Conservation (phyloP, 2,797 vertebrate genomes). For the Neosilurus mollespiculum region DNA sequence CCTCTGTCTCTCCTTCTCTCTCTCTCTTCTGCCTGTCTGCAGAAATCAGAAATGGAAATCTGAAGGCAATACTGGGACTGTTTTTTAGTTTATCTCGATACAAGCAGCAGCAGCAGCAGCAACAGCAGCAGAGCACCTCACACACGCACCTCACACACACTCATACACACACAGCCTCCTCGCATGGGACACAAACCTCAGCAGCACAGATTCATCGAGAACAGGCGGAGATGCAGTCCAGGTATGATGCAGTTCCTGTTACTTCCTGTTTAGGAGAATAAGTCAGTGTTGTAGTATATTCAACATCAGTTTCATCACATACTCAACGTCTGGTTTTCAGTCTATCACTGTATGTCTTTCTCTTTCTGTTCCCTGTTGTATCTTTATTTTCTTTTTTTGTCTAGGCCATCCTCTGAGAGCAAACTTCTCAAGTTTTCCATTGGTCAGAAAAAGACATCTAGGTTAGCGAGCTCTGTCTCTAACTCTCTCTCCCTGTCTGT, state of each 20-base stretch:
- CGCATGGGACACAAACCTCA: slow-evolving; percentile 63
- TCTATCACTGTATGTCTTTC: slow-evolving; percentile 44
- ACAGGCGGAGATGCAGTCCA: slow-evolving; percentile 97
- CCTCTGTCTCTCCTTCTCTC: slow-evolving; percentile 30
- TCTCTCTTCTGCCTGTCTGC: slow-evolving; percentile 47
- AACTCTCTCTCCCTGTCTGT: slow-evolving; percentile 35
- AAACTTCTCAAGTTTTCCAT: slow-evolving; percentile 98
- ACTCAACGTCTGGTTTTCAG: slow-evolving; percentile 19
- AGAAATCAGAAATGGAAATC: slow-evolving; percentile 98
- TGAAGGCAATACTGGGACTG: slow-evolving; percentile 96
- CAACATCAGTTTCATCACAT: background rate
- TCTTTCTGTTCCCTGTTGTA: slow-evolving; percentile 60
- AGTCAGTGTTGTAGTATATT: background rate
- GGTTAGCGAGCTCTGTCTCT: slow-evolving; percentile 80
- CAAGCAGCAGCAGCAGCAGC: slow-evolving; percentile 95
- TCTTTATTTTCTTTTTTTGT: slow-evolving; percentile 67
- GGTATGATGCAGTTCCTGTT: slow-evolving; percentile 70
- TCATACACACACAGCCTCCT: slow-evolving; percentile 64
- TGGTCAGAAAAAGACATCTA: slow-evolving; percentile 97
- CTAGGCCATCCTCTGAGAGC: slow-evolving; percentile 92
- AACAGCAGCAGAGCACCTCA: slow-evolving; percentile 63
- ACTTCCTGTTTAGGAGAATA: background rate
- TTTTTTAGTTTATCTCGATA: slow-evolving; percentile 98
- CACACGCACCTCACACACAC: slow-evolving; percentile 65
- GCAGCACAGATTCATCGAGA: slow-evolving; percentile 78